A percentile compares a stretch with the other conserved stretches of the same genome.
Evolutionary conservation across 2,888 invertebrate genomes (phyloP).

Genomic region (Eupithecia subumbrata): DNA sequence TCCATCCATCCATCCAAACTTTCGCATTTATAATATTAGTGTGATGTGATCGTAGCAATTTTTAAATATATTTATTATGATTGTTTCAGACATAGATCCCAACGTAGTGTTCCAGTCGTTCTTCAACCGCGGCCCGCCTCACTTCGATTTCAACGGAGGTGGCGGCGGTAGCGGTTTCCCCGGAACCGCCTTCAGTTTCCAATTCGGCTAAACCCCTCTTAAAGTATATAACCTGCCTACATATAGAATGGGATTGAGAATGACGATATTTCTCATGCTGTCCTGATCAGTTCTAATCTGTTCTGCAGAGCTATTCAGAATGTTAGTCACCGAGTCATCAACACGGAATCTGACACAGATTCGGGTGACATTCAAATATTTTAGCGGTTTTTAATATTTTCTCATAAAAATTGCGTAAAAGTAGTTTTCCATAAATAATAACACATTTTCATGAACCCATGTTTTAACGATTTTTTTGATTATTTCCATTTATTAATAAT

Average conservation of each 20-base stretch:
- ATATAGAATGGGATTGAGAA: neutral
- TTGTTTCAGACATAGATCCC: conserved; percentile 89
- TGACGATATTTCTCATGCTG: neutral
- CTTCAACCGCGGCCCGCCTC: conserved; percentile 86
- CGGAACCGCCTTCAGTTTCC: conserved; percentile 86
- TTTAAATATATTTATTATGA: neutral
- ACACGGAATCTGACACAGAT: too few relatives aligned
- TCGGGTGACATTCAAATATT: too few relatives aligned
- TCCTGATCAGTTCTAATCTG: neutral
- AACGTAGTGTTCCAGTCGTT: conserved; percentile 93
- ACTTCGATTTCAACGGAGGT: conserved; percentile 80
- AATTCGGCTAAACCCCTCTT: conserved; percentile 84
- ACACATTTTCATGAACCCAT: too few relatives aligned
- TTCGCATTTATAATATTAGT: too few relatives aligned
- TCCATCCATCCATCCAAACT: too few relatives aligned
- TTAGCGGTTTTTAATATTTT: too few relatives aligned
- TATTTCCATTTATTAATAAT: too few relatives aligned
- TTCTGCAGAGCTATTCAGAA: neutral
- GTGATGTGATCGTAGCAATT: too few relatives aligned
- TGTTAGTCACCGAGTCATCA: too few relatives aligned
- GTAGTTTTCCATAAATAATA: too few relatives aligned
- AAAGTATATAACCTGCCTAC: conserved; percentile 21
- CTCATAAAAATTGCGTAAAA: too few relatives aligned
- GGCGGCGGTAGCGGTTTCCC: conserved; percentile 81
- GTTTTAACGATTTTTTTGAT: too few relatives aligned